Conservation (phyloP, 2,888 invertebrate genomes). For the Geophilus truncorum region DNA sequence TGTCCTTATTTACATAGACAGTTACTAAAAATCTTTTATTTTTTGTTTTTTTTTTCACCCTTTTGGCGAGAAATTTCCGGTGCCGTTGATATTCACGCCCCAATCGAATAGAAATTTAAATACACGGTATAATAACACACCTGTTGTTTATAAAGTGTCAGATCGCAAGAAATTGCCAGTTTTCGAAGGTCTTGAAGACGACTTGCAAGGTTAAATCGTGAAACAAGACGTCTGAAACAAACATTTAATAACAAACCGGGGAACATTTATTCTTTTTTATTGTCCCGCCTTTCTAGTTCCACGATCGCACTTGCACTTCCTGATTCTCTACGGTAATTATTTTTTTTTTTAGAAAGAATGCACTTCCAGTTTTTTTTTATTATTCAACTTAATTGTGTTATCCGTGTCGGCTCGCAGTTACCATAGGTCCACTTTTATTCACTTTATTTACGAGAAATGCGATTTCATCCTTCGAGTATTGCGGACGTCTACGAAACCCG, state of each 20-base stretch:
- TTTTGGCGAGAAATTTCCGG: no score
- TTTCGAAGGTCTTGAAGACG: not conserved
- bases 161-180: not conserved
- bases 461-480: not conserved
- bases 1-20: no score
- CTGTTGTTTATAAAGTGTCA: not conserved
- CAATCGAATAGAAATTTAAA: no score
- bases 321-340: not conserved
- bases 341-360: no score
- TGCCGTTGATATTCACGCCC: no score
- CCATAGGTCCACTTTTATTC: no score
- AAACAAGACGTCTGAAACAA: not conserved
- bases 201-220: not conserved
- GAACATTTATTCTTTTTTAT: no score
- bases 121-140: no score
- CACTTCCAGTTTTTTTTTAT: no score
- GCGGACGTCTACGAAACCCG: not conserved
- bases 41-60: no score
- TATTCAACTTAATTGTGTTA: not conserved
- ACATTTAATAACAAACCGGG: not conserved
- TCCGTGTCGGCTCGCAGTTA: not conserved
- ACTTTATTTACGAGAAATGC: not conserved
- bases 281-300: no score
- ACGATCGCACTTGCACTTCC: not conserved
- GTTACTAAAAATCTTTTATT: no score